These are phyloP conservation scores for Lasiommata megera DNA, from an alignment of 2,888 invertebrate species.

Conservation along the genomic window DNA sequence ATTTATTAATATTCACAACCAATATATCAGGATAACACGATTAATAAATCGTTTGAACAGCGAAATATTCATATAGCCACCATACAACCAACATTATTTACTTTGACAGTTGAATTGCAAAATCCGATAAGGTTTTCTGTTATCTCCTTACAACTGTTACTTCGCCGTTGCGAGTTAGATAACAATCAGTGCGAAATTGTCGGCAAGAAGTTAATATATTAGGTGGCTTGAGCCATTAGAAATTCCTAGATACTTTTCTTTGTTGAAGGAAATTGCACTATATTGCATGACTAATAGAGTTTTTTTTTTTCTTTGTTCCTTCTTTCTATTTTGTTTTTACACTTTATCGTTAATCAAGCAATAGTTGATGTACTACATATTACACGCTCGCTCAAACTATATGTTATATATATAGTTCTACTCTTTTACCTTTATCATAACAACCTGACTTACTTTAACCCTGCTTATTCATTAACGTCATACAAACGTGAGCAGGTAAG, in stretches of 20 bases:
- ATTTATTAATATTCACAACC: slow-evolving; percentile 1
- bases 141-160: slow-evolving; percentile 31
- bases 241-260: slow-evolving; percentile 3
- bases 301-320: neutral
- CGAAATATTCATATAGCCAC: slow-evolving; percentile 26
- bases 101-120: slow-evolving; percentile 31
- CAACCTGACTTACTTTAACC: too few species aligned
- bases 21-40: slow-evolving; percentile 14
- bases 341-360: too few species aligned
- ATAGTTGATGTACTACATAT: too few species aligned
- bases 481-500: too few species aligned
- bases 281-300: neutral
- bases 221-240: slow-evolving; percentile 14
- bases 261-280: neutral
- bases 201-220: slow-evolving; percentile 22
- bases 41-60: slow-evolving; percentile 19
- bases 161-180: slow-evolving; percentile 26
- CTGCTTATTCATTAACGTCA: too few species aligned
- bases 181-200: slow-evolving; percentile 32
- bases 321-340: too few species aligned
- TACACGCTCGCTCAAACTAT: too few species aligned
- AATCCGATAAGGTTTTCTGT: slow-evolving; percentile 29
- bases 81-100: slow-evolving; percentile 31
- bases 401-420: too few species aligned
- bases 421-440: too few species aligned